Conservation (phyloP, 2,797 vertebrate genomes). For the Limosa lapponica region DNA sequence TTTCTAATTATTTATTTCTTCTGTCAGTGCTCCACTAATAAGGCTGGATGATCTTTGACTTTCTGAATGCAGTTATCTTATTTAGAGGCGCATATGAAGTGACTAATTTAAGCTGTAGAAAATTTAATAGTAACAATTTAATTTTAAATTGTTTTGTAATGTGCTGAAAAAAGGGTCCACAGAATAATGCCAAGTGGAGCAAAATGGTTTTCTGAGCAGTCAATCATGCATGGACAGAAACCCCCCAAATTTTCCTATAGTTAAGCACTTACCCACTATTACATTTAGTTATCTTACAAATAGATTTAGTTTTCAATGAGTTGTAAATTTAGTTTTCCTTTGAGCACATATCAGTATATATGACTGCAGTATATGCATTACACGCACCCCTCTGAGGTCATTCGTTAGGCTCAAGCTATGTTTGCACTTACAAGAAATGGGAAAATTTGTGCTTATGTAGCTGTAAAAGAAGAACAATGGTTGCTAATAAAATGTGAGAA, state of each 20-base stretch:
- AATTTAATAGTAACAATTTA: not conserved
- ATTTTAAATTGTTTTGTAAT: not conserved
- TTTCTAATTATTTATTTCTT: not conserved
- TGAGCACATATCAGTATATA: not conserved
- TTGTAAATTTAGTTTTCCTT: not conserved
- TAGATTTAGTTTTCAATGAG: not conserved
- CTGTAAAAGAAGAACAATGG: not conserved
- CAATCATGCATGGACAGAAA: not conserved
- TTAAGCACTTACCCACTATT: not conserved
- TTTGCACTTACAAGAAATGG: not conserved
- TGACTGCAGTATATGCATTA: accelerated
- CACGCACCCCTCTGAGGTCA: accelerated
- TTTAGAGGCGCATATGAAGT: not conserved
- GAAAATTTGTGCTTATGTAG: not conserved
- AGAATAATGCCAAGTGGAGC: not conserved
- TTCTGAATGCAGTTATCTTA: not conserved
- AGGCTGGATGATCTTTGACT: not conserved
- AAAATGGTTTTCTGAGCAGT: not conserved
- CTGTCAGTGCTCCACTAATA: not conserved
- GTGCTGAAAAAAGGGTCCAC: not conserved
- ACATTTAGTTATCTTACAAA: not conserved
- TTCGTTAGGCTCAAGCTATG: not conserved
- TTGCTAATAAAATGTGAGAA: not conserved
- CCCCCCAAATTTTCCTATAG: not conserved
- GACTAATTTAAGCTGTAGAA: not conserved